Conservation (phyloP, 1,140 invertebrate genomes). For the Nasonia longicornis region DNA sequence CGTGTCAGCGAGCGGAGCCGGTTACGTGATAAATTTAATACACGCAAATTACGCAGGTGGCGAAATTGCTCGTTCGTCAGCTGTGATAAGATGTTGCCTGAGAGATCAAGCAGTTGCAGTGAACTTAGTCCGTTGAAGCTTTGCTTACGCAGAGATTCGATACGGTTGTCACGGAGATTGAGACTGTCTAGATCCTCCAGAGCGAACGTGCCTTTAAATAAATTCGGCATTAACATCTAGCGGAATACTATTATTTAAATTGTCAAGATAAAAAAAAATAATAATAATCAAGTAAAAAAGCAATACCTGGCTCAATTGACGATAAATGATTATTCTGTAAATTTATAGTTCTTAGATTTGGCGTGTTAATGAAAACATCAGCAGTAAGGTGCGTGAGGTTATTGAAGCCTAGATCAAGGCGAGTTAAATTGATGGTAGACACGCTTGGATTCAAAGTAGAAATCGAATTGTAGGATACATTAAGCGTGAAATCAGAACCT, state of each 20-base stretch:
- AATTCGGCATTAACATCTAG: too few relatives aligned
- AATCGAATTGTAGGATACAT: conserved; percentile 66
- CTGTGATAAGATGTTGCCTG: conserved; percentile 81
- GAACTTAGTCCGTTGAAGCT: conserved; percentile 80
- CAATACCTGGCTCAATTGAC: conserved; percentile 59
- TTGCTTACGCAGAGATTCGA: conserved; percentile 78
- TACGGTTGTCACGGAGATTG: conserved; percentile 80
- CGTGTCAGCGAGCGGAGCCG: conserved; percentile 80
- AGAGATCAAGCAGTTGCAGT: conserved; percentile 84
- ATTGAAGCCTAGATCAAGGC: conserved; percentile 83
- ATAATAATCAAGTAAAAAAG: neutral
- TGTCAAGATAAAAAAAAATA: neutral
- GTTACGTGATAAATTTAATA: conserved; percentile 83
- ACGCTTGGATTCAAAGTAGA: conserved; percentile 56
- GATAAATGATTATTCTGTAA: conserved; percentile 77
- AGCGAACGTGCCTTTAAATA: conserved; percentile 59
- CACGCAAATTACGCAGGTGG: conserved; percentile 80
- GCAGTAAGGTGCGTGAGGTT: conserved; percentile 76
- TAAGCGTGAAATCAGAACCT: conserved; percentile 62
- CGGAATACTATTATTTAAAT: too few relatives aligned
- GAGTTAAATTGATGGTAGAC: conserved; percentile 60
- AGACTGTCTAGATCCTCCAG: conserved; percentile 79
- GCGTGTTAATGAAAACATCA: conserved; percentile 76
- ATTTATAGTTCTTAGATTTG: conserved; percentile 75
- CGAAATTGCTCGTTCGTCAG: conserved; percentile 86